Conservation (phyloP, 2,797 vertebrate species). For the Capromys pilorides region DNA sequence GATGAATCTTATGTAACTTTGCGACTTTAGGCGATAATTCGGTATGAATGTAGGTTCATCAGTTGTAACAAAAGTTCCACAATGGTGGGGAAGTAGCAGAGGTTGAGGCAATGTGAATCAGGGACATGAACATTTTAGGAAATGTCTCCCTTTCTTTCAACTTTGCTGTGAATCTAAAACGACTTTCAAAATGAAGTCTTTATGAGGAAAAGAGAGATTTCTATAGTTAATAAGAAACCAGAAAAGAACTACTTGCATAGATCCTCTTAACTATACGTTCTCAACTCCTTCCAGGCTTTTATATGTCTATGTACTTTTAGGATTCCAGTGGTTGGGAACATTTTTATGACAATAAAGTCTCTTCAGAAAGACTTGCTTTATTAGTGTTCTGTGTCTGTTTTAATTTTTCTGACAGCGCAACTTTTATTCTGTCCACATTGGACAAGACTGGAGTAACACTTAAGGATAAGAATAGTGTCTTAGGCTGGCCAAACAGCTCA, state of each 20-base stretch:
- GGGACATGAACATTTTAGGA: not conserved
- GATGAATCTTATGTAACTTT: not conserved
- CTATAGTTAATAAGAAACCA: not conserved
- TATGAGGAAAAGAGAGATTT: conserved; percentile 1
- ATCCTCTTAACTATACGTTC: conserved; percentile 40
- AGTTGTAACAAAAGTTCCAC: not conserved
- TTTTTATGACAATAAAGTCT: conserved; percentile 49
- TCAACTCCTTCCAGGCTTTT: not conserved
- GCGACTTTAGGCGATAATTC: not conserved
- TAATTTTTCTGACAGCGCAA: conserved; percentile 58
- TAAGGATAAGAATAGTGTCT: conserved; percentile 60
- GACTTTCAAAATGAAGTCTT: not conserved
- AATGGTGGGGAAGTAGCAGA: not conserved
- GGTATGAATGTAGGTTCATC: not conserved
- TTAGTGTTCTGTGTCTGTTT: conserved; percentile 63
- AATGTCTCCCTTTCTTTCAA: not conserved
- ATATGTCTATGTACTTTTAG: conserved; percentile 16
- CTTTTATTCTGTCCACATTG: conserved; percentile 58
- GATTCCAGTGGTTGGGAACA: conserved; percentile 62
- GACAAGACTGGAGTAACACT: conserved; percentile 36
- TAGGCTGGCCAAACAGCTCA: not conserved
- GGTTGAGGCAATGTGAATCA: not conserved
- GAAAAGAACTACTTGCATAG: not conserved
- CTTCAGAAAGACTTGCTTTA: conserved; percentile 35
- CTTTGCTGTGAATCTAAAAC: not conserved